Evolutionary conservation across 92 coral and sea anemone genomes (phyloP).

Genomic region (Paramuricea clavata): DNA sequence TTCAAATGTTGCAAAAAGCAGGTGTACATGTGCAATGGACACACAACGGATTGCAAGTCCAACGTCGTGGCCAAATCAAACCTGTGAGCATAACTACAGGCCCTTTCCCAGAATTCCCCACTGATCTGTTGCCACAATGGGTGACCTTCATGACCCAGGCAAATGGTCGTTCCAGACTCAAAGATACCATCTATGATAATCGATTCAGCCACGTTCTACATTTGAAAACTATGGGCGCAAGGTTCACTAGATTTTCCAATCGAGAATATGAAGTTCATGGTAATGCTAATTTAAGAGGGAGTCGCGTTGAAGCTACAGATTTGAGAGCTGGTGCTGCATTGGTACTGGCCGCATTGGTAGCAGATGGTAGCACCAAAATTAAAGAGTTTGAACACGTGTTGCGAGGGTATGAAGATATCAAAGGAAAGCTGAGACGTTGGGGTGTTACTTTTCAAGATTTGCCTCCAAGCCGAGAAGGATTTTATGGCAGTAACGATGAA

Average conservation of each 20-base stretch:
- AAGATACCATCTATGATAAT: conserved; percentile 64
- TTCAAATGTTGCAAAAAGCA: conserved; percentile 44
- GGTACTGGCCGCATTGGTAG: conserved; percentile 57
- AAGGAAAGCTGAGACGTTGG: conserved; percentile 48
- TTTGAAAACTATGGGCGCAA: conserved; percentile 66
- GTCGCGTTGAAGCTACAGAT: conserved; percentile 59
- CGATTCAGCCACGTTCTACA: conserved; percentile 61
- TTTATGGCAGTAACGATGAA: background rate
- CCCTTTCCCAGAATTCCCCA: conserved; percentile 71
- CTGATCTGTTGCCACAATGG: conserved; percentile 74
- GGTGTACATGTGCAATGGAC: conserved; percentile 55
- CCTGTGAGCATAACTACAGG: conserved; percentile 50
- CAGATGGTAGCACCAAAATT: conserved; percentile 45
- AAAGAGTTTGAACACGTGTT: conserved; percentile 63
- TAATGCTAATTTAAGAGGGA: background rate
- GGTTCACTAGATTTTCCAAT: background rate
- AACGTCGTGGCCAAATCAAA: background rate
- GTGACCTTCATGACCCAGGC: conserved; percentile 65
- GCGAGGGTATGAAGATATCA: conserved; percentile 71
- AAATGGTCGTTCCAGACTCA: conserved; percentile 38
- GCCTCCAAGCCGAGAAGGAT: background rate
- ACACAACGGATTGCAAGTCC: conserved; percentile 24
- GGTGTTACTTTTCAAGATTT: conserved; percentile 16
- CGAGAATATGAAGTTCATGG: conserved; percentile 37
- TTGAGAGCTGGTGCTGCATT: conserved; percentile 69